Evolutionary conservation across 2,888 invertebrate genomes (phyloP).

Genomic region (Agonopterix heracliana): DNA sequence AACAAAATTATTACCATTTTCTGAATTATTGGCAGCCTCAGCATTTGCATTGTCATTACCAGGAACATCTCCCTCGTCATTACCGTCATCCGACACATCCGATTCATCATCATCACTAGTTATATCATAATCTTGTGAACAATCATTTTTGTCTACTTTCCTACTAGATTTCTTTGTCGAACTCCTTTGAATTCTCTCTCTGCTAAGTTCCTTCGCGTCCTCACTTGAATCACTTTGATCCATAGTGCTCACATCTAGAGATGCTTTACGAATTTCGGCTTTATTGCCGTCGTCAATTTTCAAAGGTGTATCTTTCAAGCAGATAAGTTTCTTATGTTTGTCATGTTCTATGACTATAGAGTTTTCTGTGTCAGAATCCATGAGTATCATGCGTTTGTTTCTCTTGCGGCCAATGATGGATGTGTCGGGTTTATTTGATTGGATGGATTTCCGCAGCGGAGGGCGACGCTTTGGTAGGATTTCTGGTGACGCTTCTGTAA

Average conservation of each 20-base stretch:
- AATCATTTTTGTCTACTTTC: too few species aligned
- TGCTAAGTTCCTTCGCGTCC: conserved; percentile 10
- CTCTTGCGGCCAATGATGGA: conserved; percentile 37
- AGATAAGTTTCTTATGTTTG: conserved; percentile 43
- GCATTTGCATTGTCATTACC: conserved; percentile 6
- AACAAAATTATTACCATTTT: too few species aligned
- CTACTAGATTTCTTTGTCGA: neutral
- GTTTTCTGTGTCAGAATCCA: conserved; percentile 63
- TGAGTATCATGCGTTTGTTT: conserved; percentile 50
- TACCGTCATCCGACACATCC: conserved; percentile 3
- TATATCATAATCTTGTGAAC: conserved; percentile 2
- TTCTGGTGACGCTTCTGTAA: conserved; percentile 49
- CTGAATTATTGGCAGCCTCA: too few species aligned
- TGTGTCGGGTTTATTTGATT: conserved; percentile 26
- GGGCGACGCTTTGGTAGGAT: conserved; percentile 44
- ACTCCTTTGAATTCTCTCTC: neutral
- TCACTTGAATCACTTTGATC: conserved; percentile 15
- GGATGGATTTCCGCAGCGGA: conserved; percentile 24
- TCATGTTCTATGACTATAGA: conserved; percentile 55
- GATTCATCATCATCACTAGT: conserved; percentile 6
- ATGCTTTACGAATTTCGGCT: conserved; percentile 9
- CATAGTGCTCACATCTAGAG: conserved; percentile 1
- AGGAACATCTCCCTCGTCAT: conserved; percentile 4
- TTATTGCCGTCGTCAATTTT: conserved; percentile 31
- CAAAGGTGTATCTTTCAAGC: conserved; percentile 54